Evolutionary conservation across 2,113 vertebrate genomes (phyloP), one percentile per base, ranked within the genome.

Genomic region (Benitochromis conjunctus): DNA sequence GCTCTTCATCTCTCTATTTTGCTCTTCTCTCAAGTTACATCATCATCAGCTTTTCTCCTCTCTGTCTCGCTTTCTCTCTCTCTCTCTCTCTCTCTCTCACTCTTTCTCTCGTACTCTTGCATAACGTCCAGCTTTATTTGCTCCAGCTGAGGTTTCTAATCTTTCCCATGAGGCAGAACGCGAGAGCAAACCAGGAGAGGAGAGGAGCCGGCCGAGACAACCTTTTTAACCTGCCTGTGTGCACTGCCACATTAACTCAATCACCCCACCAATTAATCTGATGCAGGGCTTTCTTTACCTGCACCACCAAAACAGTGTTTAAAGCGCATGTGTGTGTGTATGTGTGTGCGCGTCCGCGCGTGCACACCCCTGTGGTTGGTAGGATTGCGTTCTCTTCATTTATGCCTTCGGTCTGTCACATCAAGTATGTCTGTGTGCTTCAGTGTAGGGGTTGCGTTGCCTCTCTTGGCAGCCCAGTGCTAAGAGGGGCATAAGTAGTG

Each of bases 111-210:
- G 53, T 77, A 81, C 77, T 90, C 95, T 96, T 96, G 95, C 94
- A 92, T 96, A 96, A 96, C 87, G 62, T 84, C 78, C 86, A 91
- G 94, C 91, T 95, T 95, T 95, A 96, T 96, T 95, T 94, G 92
- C 94, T 94, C 94, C 95, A 94, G 92, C 94, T 92, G 94, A 95
- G 92, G 92, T 94, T 92, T 92, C 88, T 95, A 94, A 95, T 95
- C 94, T 94, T 93, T 93, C 93, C 92, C 92, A 92, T 74, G 89
- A 94, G 94, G 94, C 94, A 91, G 64, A 90, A 83, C 2, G 86
- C 80, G 36, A 91, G 91, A 87, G 81, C 76, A 88, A 91, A 91
- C 88, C 82, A 89, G 90, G 88, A 85, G 91, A 81, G 64, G 64
- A 91, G 82, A 89, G 86, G 86, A 86, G 66, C 29, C 2, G 21